Evolutionary conservation across 1,140 invertebrate species (phyloP).

Genomic region (Drosophila ananassae): DNA sequence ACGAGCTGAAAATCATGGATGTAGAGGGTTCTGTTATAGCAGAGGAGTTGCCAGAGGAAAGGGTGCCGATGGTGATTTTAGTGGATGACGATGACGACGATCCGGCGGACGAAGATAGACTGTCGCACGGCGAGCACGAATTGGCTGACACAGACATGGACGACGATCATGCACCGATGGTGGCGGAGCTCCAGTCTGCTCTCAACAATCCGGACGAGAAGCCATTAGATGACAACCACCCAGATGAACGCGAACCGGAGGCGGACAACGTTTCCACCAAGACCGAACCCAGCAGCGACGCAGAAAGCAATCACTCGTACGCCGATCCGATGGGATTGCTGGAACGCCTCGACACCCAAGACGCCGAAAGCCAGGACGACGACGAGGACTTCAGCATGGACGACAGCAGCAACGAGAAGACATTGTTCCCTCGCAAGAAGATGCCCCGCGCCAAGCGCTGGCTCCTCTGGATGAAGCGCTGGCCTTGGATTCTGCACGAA

Average conservation of each 20-base stretch:
- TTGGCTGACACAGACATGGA: slow-evolving; percentile 12
- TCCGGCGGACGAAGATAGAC: slow-evolving; percentile 11
- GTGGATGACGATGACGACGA: slow-evolving; percentile 53
- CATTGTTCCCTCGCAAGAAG: neutral
- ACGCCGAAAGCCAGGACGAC: slow-evolving; percentile 39
- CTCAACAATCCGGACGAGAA: slow-evolving; percentile 19
- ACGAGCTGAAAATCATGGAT: slow-evolving; percentile 69
- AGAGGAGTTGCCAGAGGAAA: neutral
- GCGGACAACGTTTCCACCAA: slow-evolving; percentile 43
- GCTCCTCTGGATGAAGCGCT: slow-evolving; percentile 66
- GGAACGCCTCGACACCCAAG: slow-evolving; percentile 44
- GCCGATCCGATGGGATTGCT: slow-evolving; percentile 64
- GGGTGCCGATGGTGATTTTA: slow-evolving; percentile 28
- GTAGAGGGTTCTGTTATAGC: slow-evolving; percentile 48
- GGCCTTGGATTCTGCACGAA: slow-evolving; percentile 61
- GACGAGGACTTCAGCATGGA: slow-evolving; percentile 51
- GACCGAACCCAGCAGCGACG: slow-evolving; percentile 51
- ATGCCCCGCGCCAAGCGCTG: slow-evolving; percentile 34
- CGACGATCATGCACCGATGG: neutral
- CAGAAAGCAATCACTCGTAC: slow-evolving; percentile 47
- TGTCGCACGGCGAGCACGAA: neutral
- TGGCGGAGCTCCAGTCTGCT: slow-evolving; percentile 20
- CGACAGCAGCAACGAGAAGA: slow-evolving; percentile 29
- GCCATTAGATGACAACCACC: slow-evolving; percentile 10
- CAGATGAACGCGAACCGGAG: slow-evolving; percentile 29